Evolutionary conservation across 1,140 invertebrate genomes (phyloP).

Genomic region (Heliothis virescens): DNA sequence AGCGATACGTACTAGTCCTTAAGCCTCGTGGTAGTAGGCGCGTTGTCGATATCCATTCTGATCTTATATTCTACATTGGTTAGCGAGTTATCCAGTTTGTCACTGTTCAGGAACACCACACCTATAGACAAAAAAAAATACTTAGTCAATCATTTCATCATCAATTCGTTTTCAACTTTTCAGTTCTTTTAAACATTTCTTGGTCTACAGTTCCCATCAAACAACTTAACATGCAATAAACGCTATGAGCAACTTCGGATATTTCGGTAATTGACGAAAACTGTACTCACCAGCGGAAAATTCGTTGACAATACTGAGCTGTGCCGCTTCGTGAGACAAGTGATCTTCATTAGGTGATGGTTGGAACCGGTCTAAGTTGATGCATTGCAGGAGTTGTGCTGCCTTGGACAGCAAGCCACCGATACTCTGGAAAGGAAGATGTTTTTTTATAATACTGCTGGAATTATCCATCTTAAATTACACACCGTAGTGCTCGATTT

Average conservation of each 20-base stretch:
- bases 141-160: too few species aligned
- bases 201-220: too few species aligned
- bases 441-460: background rate
- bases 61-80: constrained; percentile 87
- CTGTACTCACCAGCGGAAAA: constrained; percentile 84
- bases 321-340: constrained; percentile 84
- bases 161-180: too few species aligned
- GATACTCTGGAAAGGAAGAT: constrained; percentile 60
- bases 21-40: constrained; percentile 87
- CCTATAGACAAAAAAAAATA: constrained; percentile 65
- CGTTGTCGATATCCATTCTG: constrained; percentile 90
- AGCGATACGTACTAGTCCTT: constrained; percentile 84
- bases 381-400: constrained; percentile 87
- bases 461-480: too few species aligned
- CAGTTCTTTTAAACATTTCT: too few species aligned
- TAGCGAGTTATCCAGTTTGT: constrained; percentile 65
- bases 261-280: too few species aligned
- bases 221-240: too few species aligned
- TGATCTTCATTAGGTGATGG: constrained; percentile 84
- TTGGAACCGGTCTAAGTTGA: constrained; percentile 87
- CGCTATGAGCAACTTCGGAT: too few species aligned
- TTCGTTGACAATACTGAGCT: constrained; percentile 86
- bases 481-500: too few species aligned
- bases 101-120: constrained; percentile 79
- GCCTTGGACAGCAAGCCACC: constrained; percentile 66